phyloP scores from a whole-genome alignment of 2,113 vertebrate genomes.

The Columba janthina region DNA sequence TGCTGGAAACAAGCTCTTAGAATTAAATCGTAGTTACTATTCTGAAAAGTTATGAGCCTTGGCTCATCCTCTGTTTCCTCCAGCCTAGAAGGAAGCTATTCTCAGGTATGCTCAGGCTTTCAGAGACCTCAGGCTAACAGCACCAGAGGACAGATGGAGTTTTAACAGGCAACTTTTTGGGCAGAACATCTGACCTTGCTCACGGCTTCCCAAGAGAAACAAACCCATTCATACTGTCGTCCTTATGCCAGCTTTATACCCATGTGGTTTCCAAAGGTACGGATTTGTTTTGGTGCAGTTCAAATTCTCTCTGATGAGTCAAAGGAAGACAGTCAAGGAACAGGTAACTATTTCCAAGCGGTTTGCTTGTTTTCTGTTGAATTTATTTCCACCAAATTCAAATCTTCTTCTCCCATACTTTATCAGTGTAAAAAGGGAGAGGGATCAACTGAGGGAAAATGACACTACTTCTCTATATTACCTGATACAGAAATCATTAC shows the following conservation, averaged over 20 bases:
- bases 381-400: neutral
- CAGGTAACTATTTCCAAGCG: neutral
- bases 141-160: neutral
- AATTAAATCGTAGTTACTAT: neutral
- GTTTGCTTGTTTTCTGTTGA: neutral
- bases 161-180: neutral
- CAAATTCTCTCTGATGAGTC: neutral
- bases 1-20: neutral
- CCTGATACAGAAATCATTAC: neutral
- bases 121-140: neutral
- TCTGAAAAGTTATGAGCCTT: neutral
- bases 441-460: neutral
- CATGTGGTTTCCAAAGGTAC: neutral
- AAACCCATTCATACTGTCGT: fast-evolving
- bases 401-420: neutral
- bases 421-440: neutral
- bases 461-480: neutral
- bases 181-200: fast-evolving
- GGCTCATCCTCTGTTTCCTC: neutral
- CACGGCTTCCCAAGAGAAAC: neutral
- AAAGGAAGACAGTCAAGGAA: neutral
- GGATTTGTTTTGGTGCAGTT: neutral
- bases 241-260: neutral
- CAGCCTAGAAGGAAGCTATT: neutral
- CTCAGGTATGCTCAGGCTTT: neutral